phyloP scores from a whole-genome alignment of 2,113 vertebrate species.

The Aspidoscelis tigris region DNA sequence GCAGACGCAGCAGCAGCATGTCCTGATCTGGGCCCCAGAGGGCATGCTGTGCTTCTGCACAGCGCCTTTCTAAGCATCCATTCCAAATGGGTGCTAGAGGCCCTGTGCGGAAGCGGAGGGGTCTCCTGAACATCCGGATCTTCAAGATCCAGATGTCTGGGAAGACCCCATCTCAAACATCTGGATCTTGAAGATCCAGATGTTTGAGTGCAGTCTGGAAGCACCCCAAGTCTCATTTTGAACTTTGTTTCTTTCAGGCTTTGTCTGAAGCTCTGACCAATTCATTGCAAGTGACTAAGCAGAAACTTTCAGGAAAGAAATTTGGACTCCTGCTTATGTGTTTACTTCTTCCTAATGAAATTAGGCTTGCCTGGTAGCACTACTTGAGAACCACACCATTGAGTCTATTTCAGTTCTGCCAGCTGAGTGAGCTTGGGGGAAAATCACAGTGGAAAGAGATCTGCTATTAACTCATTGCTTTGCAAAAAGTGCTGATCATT shows the following conservation, averaged over 20 bases:
- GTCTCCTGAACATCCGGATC: too few relatives aligned
- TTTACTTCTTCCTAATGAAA: slow-evolving; percentile 59
- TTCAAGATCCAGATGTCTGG: too few relatives aligned
- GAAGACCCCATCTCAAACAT: too few relatives aligned
- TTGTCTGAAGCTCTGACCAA: background rate
- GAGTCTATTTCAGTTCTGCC: slow-evolving; percentile 37
- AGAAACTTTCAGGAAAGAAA: background rate
- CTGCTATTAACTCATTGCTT: slow-evolving; percentile 43
- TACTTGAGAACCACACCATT: slow-evolving; percentile 53
- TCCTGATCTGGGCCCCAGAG: too few relatives aligned
- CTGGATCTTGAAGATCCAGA: too few relatives aligned
- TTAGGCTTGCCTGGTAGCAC: slow-evolving; percentile 51
- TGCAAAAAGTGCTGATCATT: slow-evolving; percentile 36
- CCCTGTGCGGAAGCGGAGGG: too few relatives aligned
- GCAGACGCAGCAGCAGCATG: too few relatives aligned
- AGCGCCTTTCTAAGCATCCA: too few relatives aligned
- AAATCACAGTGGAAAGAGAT: slow-evolving; percentile 51
- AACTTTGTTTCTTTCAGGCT: background rate
- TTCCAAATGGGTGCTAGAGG: too few relatives aligned
- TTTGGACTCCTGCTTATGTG: slow-evolving; percentile 19
- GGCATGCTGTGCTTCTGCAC: too few relatives aligned
- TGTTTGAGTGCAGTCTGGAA: too few relatives aligned
- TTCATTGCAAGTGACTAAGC: too few relatives aligned
- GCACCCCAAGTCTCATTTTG: background rate
- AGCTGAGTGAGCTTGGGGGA: slow-evolving; percentile 41